phyloP scores from a whole-genome alignment of 2,888 invertebrate species.

The Alloscopus bannaensis region DNA sequence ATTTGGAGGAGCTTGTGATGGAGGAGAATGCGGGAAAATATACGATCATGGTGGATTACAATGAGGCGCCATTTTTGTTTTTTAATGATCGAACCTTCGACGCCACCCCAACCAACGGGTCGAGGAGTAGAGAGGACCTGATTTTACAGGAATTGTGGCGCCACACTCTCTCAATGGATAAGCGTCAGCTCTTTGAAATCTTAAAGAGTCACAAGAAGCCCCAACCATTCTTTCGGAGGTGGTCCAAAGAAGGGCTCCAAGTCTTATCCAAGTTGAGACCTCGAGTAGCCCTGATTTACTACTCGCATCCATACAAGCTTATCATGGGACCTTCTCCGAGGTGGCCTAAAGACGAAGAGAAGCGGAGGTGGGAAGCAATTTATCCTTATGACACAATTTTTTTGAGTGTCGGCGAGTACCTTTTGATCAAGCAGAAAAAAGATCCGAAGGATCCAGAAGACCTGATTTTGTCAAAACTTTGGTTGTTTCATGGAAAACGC shows the following conservation, averaged over 20 bases:
- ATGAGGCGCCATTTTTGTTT: slow-evolving; percentile 2
- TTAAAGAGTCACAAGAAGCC: too few relatives aligned
- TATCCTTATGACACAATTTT: slow-evolving; percentile 26
- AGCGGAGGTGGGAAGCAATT: slow-evolving; percentile 3
- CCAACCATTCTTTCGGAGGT: too few relatives aligned
- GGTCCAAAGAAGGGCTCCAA: too few relatives aligned
- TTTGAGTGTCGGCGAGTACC: slow-evolving; percentile 6
- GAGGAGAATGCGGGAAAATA: slow-evolving; percentile 4
- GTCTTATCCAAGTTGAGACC: background rate
- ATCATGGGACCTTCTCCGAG: background rate
- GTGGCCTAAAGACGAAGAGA: background rate
- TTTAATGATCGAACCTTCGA: background rate
- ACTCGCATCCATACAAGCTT: slow-evolving; percentile 29
- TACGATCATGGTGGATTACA: slow-evolving; percentile 1
- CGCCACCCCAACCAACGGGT: background rate
- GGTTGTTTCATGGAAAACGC: slow-evolving; percentile 31
- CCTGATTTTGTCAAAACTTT: slow-evolving; percentile 1
- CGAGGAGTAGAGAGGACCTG: background rate
- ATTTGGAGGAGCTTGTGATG: slow-evolving; percentile 5
- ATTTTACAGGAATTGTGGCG: slow-evolving; percentile 10
- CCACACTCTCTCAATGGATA: background rate
- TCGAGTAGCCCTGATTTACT: slow-evolving; percentile 21
- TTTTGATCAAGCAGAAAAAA: background rate
- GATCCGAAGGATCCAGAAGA: background rate
- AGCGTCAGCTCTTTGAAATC: too few relatives aligned